Evolutionary conservation across 1,140 invertebrate species (phyloP), one percentile per base, ranked within the genome.

Genomic region (Macrotrachela quadricornifera): DNA sequence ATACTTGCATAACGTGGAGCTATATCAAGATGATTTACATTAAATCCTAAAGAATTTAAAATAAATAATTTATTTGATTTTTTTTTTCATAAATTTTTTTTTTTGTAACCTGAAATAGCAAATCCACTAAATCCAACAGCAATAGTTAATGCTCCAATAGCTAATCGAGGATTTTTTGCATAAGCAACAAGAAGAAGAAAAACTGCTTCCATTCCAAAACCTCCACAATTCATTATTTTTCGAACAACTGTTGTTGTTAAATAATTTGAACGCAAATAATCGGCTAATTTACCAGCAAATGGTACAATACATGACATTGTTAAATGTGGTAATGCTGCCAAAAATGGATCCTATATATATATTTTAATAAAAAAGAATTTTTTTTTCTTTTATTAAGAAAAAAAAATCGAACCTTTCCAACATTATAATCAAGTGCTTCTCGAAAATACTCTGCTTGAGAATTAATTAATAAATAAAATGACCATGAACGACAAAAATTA

Each of bases 401-500:
- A n/a, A 12, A 13, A 39, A n/a, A 11, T n/a, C 70, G 75, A 69
- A 91, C 88, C 76, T 91, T 81, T 57, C 82, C 80, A 50, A 91
- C 80, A 57, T 83, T 74, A 68, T 88, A 83, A 48, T 79, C 73
- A 60, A 96, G 92, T 45, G 83, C 80, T 63, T 90, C 80, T 59
- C 82, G 81, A 65, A 99, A 84, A 67, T 95, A 99, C 12, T 80
- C 81, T 4, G 88, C 81, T 67, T 99, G 92, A 58, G 87, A 92
- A 46, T 95, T 79, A n/a, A 99, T 86, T 15, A 99, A 76, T 14
- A 99, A 73, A 71, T 99, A 99, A 68, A 99, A 99, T 59, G 95
- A 97, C 91, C 91, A 99, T n/a, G 87, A 94, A 52, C 94, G 79
- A 64, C 92, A 96, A 66, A 99, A 96, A 66, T 99, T 99, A 6